Conservation (phyloP, 2,888 invertebrate species). For the Rhagonycha fulva region DNA sequence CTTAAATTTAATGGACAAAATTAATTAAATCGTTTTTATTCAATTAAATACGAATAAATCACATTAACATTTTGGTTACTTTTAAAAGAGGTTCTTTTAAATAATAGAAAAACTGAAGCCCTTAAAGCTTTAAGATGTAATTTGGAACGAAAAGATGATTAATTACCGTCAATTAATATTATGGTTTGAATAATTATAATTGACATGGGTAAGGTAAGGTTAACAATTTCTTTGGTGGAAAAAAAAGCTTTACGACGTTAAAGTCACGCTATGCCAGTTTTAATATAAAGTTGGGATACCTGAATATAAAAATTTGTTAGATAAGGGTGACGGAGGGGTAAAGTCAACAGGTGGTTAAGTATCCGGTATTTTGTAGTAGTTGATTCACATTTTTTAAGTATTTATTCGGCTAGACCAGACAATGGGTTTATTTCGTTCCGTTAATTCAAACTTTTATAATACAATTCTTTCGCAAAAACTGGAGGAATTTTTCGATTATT, state of each 20-base stretch:
- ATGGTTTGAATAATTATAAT: neutral
- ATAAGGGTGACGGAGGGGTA: constrained; percentile 19
- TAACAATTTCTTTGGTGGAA: neutral
- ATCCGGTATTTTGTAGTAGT: constrained; percentile 10
- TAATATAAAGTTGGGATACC: constrained; percentile 13
- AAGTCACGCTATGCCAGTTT: neutral
- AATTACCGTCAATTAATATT: neutral
- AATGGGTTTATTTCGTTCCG: neutral
- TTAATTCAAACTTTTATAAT: neutral
- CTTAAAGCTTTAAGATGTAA: neutral
- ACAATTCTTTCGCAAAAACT: neutral
- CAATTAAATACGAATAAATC: neutral
- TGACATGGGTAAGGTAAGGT: neutral
- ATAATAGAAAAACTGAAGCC: neutral
- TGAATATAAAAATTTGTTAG: constrained; percentile 17
- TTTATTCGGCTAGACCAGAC: neutral
- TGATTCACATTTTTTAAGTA: neutral
- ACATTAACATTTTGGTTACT: neutral
- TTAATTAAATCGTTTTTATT: neutral
- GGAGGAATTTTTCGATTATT: neutral
- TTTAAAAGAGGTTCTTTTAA: neutral
- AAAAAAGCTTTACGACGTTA: neutral
- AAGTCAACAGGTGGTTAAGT: constrained; percentile 21
- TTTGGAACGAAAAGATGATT: neutral
- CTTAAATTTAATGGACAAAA: neutral